Conservation (phyloP, 2,888 invertebrate genomes). For the Iselma pallidipennis region DNA sequence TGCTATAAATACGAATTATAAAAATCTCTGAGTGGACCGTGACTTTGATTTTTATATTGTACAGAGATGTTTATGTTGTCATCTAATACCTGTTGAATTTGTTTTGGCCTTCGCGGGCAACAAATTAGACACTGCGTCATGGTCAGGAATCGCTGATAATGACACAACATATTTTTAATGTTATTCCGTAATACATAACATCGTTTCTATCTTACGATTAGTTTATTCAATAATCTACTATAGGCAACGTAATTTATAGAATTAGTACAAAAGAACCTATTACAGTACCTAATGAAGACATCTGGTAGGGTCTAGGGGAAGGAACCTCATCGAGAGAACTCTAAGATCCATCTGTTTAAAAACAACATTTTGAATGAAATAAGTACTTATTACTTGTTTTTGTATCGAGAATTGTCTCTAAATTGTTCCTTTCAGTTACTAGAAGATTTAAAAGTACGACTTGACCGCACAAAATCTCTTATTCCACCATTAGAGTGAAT, state of each 20-base stretch:
- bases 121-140: not conserved
- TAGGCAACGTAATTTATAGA: slow-evolving; percentile 21
- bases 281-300: slow-evolving; percentile 40
- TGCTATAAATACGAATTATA: no score
- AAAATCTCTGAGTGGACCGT: no score
- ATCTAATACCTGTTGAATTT: not conserved
- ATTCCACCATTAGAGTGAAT: slow-evolving; percentile 63
- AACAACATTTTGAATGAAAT: slow-evolving; percentile 67
- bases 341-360: slow-evolving; percentile 62
- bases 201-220: not conserved
- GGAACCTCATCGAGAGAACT: slow-evolving; percentile 54
- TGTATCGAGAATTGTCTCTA: not conserved
- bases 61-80: not conserved
- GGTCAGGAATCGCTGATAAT: not conserved
- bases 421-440: slow-evolving; percentile 60
- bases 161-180: not conserved
- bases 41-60: not conserved
- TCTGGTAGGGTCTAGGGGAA: slow-evolving; percentile 65
- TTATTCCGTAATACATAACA: no score
- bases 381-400: slow-evolving; percentile 30
- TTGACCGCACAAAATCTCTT: slow-evolving; percentile 54
- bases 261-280: slow-evolving; percentile 2
- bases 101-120: not conserved
- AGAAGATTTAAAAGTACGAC: slow-evolving; percentile 59
- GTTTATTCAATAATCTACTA: not conserved